Percentiles rank a stretch among this genome's conserved stretches.
Conservation (phyloP, 2,797 vertebrate species). For the Spea hammondii region DNA sequence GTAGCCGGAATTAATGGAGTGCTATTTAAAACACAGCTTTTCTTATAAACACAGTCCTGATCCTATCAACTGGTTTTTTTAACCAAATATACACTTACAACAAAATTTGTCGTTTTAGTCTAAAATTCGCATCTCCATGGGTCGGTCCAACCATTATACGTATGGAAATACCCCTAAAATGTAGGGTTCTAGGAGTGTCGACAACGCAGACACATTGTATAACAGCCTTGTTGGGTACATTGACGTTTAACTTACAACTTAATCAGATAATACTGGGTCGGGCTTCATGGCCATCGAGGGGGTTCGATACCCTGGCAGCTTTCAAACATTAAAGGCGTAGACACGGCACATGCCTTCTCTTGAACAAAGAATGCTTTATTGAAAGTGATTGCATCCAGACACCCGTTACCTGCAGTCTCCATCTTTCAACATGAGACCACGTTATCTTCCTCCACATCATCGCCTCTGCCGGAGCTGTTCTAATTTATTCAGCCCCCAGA, state of each 20-base stretch:
- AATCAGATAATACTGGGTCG: slow-evolving; percentile 1
- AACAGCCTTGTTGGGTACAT: too few species aligned
- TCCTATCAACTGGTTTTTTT: too few species aligned
- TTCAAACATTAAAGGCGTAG: neutral
- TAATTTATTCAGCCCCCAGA: slow-evolving; percentile 35
- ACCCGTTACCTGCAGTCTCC: slow-evolving; percentile 35
- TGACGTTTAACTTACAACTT: neutral
- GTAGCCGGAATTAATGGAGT: too few species aligned
- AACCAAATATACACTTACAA: too few species aligned
- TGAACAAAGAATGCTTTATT: slow-evolving; percentile 25
- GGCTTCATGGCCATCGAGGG: neutral
- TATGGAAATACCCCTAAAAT: too few species aligned
- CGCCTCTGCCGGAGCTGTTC: neutral
- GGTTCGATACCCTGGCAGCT: neutral
- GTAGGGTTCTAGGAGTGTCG: too few species aligned
- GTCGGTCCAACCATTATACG: too few species aligned
- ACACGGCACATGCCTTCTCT: neutral
- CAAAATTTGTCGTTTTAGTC: too few species aligned
- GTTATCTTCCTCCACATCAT: slow-evolving; percentile 40
- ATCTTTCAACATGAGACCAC: slow-evolving; percentile 22
- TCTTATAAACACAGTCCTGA: too few species aligned
- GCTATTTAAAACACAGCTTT: too few species aligned
- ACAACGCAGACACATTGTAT: too few species aligned
- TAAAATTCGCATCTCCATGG: too few species aligned
- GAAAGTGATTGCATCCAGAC: neutral